These are phyloP conservation scores for Watsonalla binaria DNA, from an alignment of 2,888 invertebrate genomes.

Conservation along the genomic window DNA sequence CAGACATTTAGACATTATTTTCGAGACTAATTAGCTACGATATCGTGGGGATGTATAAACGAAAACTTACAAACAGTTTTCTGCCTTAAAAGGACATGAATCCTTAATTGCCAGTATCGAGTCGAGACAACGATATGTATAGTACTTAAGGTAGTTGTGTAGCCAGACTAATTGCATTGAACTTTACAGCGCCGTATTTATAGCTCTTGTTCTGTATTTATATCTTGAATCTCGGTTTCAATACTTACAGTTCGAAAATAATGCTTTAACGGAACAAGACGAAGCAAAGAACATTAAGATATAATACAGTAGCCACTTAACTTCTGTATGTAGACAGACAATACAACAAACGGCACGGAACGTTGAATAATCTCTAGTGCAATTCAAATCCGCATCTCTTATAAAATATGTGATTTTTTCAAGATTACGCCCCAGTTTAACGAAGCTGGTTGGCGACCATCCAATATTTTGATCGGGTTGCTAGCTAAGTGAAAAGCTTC, in stretches of 20 bases:
- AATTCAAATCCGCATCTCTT: constrained; percentile 37
- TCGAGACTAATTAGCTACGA: neutral
- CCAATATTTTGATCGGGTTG: constrained; percentile 56
- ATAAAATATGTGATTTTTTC: constrained; percentile 62
- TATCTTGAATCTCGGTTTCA: neutral
- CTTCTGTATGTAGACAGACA: too few species aligned
- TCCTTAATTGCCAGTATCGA: neutral
- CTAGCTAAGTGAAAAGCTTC: constrained; percentile 34
- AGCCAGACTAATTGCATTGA: neutral
- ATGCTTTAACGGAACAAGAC: neutral
- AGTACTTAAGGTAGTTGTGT: neutral
- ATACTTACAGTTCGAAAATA: neutral
- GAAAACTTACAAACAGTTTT: neutral
- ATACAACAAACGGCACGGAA: neutral
- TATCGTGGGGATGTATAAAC: too few species aligned
- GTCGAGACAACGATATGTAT: neutral
- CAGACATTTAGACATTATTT: neutral
- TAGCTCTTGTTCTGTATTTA: neutral
- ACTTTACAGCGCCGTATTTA: neutral
- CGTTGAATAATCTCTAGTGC: constrained; percentile 31
- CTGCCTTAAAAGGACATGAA: neutral
- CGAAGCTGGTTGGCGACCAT: constrained; percentile 54
- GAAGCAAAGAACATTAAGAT: neutral
- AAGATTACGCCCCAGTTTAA: constrained; percentile 61
- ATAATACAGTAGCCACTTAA: neutral